These are phyloP conservation scores for Hepsetus odoe DNA, from an alignment of 2,113 vertebrate genomes.

Conservation along the genomic window DNA sequence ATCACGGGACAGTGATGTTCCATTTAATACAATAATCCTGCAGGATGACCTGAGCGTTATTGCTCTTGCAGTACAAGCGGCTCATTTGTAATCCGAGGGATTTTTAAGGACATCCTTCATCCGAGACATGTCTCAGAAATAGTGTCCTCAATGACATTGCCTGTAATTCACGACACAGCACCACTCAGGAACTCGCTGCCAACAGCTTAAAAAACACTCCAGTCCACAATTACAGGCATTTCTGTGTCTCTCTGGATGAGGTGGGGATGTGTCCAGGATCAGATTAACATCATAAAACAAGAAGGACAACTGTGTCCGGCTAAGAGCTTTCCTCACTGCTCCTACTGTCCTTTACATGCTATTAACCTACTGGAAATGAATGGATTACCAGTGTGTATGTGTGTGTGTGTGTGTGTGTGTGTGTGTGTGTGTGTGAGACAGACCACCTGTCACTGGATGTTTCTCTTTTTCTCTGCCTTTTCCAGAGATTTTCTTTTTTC, in stretches of 20 bases:
- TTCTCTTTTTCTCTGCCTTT: too few species aligned
- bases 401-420: not conserved
- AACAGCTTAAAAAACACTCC: too few species aligned
- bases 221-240: not conserved
- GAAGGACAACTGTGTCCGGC: not conserved
- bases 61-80: conserved; percentile 11
- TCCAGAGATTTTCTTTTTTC: too few species aligned
- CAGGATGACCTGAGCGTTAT: conserved; percentile 26
- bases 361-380: conserved; percentile 5
- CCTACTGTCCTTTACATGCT: not conserved
- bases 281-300: conserved; percentile 7
- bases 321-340: not conserved
- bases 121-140: not conserved
- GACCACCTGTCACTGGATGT: not conserved
- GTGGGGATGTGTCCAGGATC: not conserved
- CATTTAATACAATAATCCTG: conserved; percentile 38
- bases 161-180: not conserved
- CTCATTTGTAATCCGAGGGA: conserved; percentile 26
- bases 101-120: conserved; percentile 1
- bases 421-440: not conserved
- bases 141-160: not conserved
- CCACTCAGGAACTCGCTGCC: too few species aligned
- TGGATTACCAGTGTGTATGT: conserved; percentile 1
- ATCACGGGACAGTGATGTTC: not conserved
- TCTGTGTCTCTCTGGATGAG: not conserved